These are phyloP conservation scores for Mycteria americana DNA, from an alignment of 2,797 vertebrate genomes.

Conservation along the genomic window DNA sequence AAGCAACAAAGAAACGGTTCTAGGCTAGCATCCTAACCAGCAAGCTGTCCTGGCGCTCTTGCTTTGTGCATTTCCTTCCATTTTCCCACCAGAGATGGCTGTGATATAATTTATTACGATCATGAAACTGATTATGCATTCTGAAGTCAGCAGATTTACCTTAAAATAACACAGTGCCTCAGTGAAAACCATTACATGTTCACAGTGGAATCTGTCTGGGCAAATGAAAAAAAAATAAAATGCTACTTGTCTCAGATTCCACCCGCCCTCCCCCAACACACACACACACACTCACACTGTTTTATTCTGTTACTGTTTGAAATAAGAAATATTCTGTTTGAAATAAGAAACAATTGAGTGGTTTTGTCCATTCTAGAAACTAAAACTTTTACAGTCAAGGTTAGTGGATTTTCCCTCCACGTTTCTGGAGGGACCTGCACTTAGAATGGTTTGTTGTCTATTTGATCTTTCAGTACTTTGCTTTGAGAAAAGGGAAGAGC, in stretches of 20 bases:
- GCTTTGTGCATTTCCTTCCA: background rate
- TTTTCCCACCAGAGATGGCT: constrained; percentile 15
- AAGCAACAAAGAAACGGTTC: background rate
- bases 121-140: constrained; percentile 46
- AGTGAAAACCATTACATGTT: constrained; percentile 45
- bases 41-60: background rate
- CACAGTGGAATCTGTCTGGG: constrained; percentile 48
- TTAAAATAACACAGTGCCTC: constrained; percentile 55
- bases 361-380: background rate
- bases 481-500: background rate
- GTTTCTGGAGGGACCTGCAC: background rate
- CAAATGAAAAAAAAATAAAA: constrained; percentile 15
- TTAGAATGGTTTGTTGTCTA: rapidly evolving
- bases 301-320: background rate
- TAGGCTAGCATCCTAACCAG: background rate
- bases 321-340: background rate
- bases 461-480: background rate
- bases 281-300: background rate
- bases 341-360: background rate
- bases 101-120: constrained; percentile 29
- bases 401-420: background rate
- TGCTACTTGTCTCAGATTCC: background rate
- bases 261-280: background rate
- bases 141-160: constrained; percentile 59
- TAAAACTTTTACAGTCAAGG: background rate